phyloP scores from a whole-genome alignment of 2,113 vertebrate species.

The Nycticryphes semicollaris region DNA sequence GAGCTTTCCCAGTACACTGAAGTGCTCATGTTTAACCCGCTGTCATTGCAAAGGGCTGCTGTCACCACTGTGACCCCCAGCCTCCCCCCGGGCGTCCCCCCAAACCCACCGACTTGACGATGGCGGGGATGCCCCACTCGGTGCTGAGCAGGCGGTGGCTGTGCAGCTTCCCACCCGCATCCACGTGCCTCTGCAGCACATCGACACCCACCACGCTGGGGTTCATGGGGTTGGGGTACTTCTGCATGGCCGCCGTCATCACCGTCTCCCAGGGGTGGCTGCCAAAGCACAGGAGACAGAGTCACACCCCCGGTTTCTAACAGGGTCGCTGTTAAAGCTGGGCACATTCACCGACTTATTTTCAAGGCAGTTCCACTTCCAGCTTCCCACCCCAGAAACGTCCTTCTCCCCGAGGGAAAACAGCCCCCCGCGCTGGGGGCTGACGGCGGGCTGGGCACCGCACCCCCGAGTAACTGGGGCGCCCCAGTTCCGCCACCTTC shows the following conservation, averaged over 20 bases:
- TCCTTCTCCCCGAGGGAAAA: not conserved
- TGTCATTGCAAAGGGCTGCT: accelerated
- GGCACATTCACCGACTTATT: not conserved
- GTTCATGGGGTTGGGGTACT: slow-evolving; percentile 99
- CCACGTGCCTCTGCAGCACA: slow-evolving; percentile 86
- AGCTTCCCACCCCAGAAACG: not conserved
- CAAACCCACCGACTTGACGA: slow-evolving; percentile 88
- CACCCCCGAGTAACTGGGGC: no score
- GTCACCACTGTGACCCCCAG: not conserved
- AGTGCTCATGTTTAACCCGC: not conserved
- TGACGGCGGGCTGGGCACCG: no score
- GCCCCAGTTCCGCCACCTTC: no score
- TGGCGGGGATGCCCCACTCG: slow-evolving; percentile 94
- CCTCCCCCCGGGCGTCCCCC: no score
- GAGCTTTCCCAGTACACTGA: not conserved
- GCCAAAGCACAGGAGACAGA: not conserved
- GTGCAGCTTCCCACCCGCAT: slow-evolving; percentile 86
- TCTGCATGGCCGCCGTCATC: slow-evolving; percentile 96
- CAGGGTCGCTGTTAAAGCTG: not conserved
- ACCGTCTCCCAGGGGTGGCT: slow-evolving; percentile 98
- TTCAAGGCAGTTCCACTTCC: not conserved
- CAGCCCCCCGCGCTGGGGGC: no score
- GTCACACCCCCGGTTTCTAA: accelerated
- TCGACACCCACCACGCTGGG: slow-evolving; percentile 94
- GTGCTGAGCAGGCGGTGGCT: slow-evolving; percentile 94